A percentile compares a stretch with the other conserved stretches of the same genome.
phyloP scores from a whole-genome alignment of 2,888 invertebrate genomes.

The Drosophila lacicola region DNA sequence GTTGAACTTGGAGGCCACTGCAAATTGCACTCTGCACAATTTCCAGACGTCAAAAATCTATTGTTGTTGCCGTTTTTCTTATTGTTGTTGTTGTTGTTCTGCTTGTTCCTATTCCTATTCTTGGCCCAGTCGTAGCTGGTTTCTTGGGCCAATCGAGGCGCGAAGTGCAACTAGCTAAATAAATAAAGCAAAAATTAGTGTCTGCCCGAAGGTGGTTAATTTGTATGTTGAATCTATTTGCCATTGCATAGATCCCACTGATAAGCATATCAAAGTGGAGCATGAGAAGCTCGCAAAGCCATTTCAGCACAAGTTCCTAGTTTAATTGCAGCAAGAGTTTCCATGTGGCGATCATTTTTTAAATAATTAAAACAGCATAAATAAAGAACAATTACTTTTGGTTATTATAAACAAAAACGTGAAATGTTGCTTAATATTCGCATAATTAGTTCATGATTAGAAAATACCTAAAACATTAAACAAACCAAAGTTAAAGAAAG shows the following conservation, averaged over 20 bases:
- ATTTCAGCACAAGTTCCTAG: neutral
- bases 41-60: conserved; percentile 55
- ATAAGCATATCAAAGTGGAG: conserved; percentile 54
- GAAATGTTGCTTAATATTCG: too few species aligned
- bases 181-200: neutral
- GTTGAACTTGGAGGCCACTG: conserved; percentile 79
- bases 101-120: too few species aligned
- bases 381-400: too few species aligned
- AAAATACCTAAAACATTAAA: too few species aligned
- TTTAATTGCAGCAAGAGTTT: neutral
- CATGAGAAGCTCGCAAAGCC: conserved; percentile 35
- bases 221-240: conserved; percentile 26
- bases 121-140: too few species aligned
- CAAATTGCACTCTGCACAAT: conserved; percentile 72
- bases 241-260: conserved; percentile 36
- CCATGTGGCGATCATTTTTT: too few species aligned
- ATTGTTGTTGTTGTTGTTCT: conserved; percentile 1
- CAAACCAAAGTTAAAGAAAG: too few species aligned
- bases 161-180: neutral
- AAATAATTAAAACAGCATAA: too few species aligned
- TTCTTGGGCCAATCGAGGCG: conserved; percentile 2
- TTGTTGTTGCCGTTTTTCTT: conserved; percentile 35
- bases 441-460: too few species aligned
- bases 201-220: conserved; percentile 23
- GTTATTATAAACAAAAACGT: too few species aligned